Percentiles rank a stretch among this genome's conserved stretches.
Conservation (phyloP, 2,113 vertebrate species). For the Cichladusa arquata region DNA sequence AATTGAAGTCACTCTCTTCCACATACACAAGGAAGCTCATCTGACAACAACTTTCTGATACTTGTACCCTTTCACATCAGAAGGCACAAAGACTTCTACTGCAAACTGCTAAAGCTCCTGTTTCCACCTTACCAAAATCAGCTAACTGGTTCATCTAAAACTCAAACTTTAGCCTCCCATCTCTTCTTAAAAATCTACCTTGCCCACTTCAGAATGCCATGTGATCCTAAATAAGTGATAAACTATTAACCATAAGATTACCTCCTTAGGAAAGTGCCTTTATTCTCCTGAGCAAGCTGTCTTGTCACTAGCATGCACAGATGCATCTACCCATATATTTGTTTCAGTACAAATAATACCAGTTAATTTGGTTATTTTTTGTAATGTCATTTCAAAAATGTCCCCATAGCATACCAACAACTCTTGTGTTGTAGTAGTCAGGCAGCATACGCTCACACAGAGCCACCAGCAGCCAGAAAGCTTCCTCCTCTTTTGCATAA, state of each 20-base stretch:
- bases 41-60: background rate
- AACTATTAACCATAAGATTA: background rate
- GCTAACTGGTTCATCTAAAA: background rate
- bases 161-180: background rate
- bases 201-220: background rate
- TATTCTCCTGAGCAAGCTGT: background rate
- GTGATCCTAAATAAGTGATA: background rate
- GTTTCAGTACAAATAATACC: background rate
- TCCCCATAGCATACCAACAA: constrained; percentile 84
- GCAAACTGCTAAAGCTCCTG: background rate
- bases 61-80: background rate
- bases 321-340: background rate
- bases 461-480: constrained; percentile 96
- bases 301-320: background rate
- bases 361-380: background rate
- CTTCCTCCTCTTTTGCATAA: constrained; percentile 97
- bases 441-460: constrained; percentile 97
- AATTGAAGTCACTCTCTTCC: background rate
- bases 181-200: background rate
- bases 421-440: constrained; percentile 98
- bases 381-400: background rate
- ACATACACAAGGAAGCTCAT: background rate
- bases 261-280: background rate
- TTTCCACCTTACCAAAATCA: background rate
- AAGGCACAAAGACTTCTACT: background rate